Base-by-base conservation (phyloP, 53 echinoderm and acorn worm species). In the Hippasteria phrygiana region DNA sequence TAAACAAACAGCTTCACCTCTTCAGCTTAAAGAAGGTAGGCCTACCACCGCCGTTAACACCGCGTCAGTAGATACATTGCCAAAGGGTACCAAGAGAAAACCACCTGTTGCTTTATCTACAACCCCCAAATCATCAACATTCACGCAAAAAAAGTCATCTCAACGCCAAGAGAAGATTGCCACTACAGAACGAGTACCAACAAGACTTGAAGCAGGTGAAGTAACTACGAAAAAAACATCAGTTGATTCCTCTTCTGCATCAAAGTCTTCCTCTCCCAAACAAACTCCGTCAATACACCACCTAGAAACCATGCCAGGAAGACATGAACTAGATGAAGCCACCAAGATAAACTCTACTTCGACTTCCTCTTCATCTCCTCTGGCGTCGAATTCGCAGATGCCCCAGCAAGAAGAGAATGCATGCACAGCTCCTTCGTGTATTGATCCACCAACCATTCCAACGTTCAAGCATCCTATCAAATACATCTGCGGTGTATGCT, bases 401-500 rank as follows among this genome's bases (percentile, higher is more conserved):
- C 3, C 59, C 3, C 59, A 22, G 1, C 16, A 26, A 3, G 59
- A 3, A 5, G 26, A 12, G 26, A 26, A 14, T 59, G n/a, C n/a
- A 59, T 18, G 24, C 26, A 3, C 3, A 59, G 26, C n/a, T 22
- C 1, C 1, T 8, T 59, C 27, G 2, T 26, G 26, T 26, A 7
- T 51, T 8, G 20, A 17, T 20, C 51, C 5, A 8, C 26, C 59
- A 59, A 59, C 59, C 59, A 63, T 69, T 37, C 87, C 87, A 9
- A n/a, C 39, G 3, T 86, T 88, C 70, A 69, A 29, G 1, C 77
- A 62, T 48, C 27, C 18, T 10, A 51, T 91, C 28, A 80, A 91
- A 42, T 59, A 89, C 22, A 87, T 90, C 51, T 95, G 95, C 48
- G 91, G 88, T 12, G 62, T 94, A 20, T 96, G 96, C 59, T 94